Evolutionary conservation across 2,797 vertebrate species (phyloP), one percentile per base, ranked within the genome.

Genomic region (Chelon labrosus): DNA sequence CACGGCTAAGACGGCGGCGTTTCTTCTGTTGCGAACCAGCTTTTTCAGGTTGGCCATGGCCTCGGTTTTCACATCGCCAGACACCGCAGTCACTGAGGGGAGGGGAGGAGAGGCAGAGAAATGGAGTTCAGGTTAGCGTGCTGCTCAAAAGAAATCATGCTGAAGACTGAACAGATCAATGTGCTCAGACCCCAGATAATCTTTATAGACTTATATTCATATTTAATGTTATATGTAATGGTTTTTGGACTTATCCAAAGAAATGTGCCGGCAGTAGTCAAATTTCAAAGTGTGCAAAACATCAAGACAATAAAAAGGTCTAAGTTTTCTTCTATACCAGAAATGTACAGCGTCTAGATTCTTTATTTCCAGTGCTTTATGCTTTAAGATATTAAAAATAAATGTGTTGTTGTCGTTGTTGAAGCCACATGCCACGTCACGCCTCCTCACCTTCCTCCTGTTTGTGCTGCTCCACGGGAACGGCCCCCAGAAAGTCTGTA

Each of bases 401-500:
- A 27, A 27, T 7, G 31, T 31, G 31, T 31, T 31, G 31, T 31
- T 31, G 31, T 31, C 7, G 31, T 31, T 31, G 31, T 47, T 42
- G 22, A 22, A 37, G 20, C 16, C 27, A 12, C 12, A 8, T 67
- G 76, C 75, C 83, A 83, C 73, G 1, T 78, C 57, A 49, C 42
- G 44, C 53, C 6, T 68, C 54, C 85, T 89, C 68, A 90, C 88
- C 91, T 81, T 92, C 83, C 62, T 90, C 88, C 80, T 87, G 77
- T 70, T 70, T 87, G 47, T 77, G 85, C 80, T 89, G 89, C 78
- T 87, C 80, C 71, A 95, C 73, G 67, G 94, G 95, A 73, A 94
- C 82, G 17, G 94, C 94, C 87, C 87, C 84, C 85, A 95, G 89
- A 75, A 93, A 91, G 70, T 95, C 95, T 96, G 91, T 87, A 83